phyloP scores from a whole-genome alignment of 2,113 vertebrate species.

The Corapipo altera region DNA sequence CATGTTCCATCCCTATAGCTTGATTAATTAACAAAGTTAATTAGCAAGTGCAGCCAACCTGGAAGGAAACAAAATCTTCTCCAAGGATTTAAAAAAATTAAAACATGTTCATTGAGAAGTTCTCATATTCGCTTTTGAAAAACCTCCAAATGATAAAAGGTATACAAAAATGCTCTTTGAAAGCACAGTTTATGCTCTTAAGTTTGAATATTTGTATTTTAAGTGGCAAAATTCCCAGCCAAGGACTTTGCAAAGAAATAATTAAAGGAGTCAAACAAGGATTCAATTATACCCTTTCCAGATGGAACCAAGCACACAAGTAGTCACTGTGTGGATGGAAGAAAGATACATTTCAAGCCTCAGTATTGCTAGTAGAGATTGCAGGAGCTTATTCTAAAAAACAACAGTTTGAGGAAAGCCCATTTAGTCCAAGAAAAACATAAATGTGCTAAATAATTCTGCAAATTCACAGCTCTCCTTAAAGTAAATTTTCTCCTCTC shows the following conservation, averaged over 20 bases:
- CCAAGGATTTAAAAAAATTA: slow-evolving; percentile 30
- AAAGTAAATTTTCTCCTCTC: neutral
- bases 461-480: neutral
- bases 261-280: slow-evolving; percentile 42
- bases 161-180: slow-evolving; percentile 35
- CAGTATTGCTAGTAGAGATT: neutral
- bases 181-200: slow-evolving; percentile 27
- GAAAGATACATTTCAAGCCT: slow-evolving; percentile 39
- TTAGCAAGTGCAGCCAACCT: slow-evolving; percentile 42
- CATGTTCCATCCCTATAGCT: slow-evolving; percentile 23
- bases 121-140: neutral
- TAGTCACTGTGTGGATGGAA: slow-evolving; percentile 7
- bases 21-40: slow-evolving; percentile 55
- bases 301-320: slow-evolving; percentile 33
- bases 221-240: slow-evolving; percentile 35
- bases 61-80: slow-evolving; percentile 34
- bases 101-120: slow-evolving; percentile 11
- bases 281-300: slow-evolving; percentile 49
- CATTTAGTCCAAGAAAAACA: slow-evolving; percentile 2
- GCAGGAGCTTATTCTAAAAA: slow-evolving; percentile 1
- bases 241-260: slow-evolving; percentile 16
- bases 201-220: slow-evolving; percentile 41
- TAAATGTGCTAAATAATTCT: neutral
- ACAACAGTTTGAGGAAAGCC: slow-evolving; percentile 39
- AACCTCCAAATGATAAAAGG: slow-evolving; percentile 27